phyloP scores from a whole-genome alignment of 2,797 vertebrate species.

The Mormyrus hasselquistii region DNA sequence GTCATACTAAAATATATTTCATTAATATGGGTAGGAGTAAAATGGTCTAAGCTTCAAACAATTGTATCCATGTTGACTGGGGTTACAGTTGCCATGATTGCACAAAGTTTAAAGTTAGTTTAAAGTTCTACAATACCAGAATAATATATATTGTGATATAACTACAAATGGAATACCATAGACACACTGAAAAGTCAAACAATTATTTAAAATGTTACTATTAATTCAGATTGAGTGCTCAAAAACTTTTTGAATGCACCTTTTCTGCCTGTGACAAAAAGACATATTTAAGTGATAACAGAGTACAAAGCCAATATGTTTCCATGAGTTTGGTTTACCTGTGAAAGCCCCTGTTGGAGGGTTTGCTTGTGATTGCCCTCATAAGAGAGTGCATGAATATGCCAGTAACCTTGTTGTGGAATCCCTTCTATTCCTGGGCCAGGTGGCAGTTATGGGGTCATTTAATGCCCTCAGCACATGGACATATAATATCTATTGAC shows the following conservation, averaged over 20 bases:
- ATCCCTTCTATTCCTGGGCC: neutral
- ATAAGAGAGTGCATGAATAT: neutral
- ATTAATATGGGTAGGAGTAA: neutral
- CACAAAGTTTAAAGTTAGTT: neutral
- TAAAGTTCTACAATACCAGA: neutral
- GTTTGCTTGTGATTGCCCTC: neutral
- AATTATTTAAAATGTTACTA: neutral
- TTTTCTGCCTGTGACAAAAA: neutral
- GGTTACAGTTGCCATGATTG: neutral
- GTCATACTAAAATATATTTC: neutral
- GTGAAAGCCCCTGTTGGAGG: neutral
- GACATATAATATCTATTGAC: neutral
- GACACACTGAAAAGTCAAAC: neutral
- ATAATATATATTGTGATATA: neutral
- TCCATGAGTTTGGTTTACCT: neutral
- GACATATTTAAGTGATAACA: neutral
- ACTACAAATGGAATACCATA: neutral
- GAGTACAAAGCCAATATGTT: neutral
- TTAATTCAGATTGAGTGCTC: neutral
- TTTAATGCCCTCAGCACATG: neutral
- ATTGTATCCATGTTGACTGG: neutral
- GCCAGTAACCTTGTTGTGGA: neutral
- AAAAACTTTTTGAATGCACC: neutral
- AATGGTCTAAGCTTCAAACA: neutral
- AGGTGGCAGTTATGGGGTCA: neutral